Conservation (phyloP, 2,888 invertebrate species). For the Plebejus argus region DNA sequence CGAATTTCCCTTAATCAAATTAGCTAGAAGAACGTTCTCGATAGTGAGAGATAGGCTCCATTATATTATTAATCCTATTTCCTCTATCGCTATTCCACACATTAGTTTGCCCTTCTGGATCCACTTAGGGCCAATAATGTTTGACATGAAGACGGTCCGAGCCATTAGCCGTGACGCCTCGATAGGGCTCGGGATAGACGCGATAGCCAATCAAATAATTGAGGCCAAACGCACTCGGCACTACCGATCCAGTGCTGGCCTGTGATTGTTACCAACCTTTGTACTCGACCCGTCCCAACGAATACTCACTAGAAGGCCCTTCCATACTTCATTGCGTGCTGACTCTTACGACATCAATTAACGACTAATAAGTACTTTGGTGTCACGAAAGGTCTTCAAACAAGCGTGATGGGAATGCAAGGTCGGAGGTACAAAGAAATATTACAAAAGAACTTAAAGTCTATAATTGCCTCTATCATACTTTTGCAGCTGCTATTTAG, state of each 20-base stretch:
- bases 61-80: constrained; percentile 19
- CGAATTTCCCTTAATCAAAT: background rate
- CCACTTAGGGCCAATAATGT: constrained; percentile 47
- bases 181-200: constrained; percentile 53
- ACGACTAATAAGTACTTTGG: background rate
- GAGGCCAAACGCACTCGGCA: constrained; percentile 65
- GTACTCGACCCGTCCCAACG: background rate
- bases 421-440: background rate
- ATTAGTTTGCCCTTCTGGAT: constrained; percentile 41
- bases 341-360: constrained; percentile 6
- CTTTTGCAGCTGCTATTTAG: background rate
- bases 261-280: constrained; percentile 24
- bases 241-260: constrained; percentile 31
- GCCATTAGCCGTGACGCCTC: constrained; percentile 49
- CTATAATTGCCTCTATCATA: background rate
- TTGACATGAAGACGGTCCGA: constrained; percentile 47
- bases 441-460: background rate
- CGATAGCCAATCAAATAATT: constrained; percentile 72
- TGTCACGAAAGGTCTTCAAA: constrained; percentile 5
- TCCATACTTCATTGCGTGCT: constrained; percentile 1
- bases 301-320: background rate
- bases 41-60: constrained; percentile 19
- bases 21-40: background rate
- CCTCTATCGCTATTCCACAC: constrained; percentile 34
- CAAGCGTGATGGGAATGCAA: constrained; percentile 14